phyloP scores from a whole-genome alignment of 2,113 vertebrate species.

The Ochotona curzoniae region DNA sequence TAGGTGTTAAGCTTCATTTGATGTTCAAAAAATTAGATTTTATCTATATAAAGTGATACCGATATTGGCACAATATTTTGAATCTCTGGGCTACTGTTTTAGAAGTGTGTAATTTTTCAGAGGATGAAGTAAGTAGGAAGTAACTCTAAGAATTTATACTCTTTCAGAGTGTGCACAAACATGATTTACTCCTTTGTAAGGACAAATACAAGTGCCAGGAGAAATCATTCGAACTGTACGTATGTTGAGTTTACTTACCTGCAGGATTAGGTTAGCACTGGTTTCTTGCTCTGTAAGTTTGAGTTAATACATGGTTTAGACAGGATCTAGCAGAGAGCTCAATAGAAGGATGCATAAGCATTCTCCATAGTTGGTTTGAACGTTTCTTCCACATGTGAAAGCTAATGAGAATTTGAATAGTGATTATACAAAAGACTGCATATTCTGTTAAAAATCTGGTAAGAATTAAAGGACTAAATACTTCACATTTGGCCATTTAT shows the following conservation, averaged over 20 bases:
- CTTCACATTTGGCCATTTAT: not conserved
- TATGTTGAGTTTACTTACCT: not conserved
- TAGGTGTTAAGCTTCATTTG: not conserved
- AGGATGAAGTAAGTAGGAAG: not conserved
- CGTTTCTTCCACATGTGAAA: not conserved
- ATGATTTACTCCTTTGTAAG: not conserved
- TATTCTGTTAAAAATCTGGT: not conserved
- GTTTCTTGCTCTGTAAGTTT: not conserved
- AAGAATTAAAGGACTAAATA: not conserved
- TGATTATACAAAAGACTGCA: not conserved
- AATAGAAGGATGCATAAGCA: not conserved
- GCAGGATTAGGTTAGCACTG: too few species aligned
- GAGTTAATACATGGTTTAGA: not conserved
- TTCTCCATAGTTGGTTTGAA: not conserved
- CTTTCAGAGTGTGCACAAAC: not conserved
- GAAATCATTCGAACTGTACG: not conserved
- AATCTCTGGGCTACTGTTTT: not conserved
- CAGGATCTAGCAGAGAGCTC: not conserved
- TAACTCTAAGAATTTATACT: not conserved
- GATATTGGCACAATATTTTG: not conserved
- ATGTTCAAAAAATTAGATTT: not conserved
- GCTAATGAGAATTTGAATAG: not conserved
- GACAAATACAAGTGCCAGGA: not conserved
- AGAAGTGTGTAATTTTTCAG: not conserved
- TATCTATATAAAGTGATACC: rapidly evolving